Evolutionary conservation across 2,113 vertebrate genomes (phyloP), one percentile per base, ranked within the genome.

Genomic region (Hystrix cristata): DNA sequence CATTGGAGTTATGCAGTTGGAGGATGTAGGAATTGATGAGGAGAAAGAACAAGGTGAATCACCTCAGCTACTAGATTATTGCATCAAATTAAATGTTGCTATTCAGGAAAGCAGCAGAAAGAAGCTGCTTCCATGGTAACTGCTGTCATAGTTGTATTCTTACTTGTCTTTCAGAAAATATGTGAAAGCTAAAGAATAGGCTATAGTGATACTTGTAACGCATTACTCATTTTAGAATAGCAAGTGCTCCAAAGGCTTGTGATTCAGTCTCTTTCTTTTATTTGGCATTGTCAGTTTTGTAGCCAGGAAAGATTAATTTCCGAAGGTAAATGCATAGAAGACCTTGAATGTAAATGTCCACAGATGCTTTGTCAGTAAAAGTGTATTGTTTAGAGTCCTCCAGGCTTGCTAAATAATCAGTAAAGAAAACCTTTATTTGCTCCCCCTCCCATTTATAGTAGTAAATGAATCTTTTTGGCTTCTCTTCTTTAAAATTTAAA

Each of bases 101-200:
- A 59, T 96, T 97, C 86, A 93, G 71, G 74, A 97, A 97, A 92
- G 92, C 92, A 55, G 85, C 29, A 92, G 80, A 92, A 80, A 96
- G 96, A 90, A 94, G 19, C 51, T 0, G 78, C 92, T 97, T 95
- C 98, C 94, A 97, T 97, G 96, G 98, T 69, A 97, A 98, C 98
- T 95, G 95, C 97, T 97, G 97, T 97, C 96, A 95, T 96, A 96
- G 97, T 46, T 97, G 94, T 97, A 95, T 88, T 97, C 97, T 96
- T 91, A 95, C 85, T 97, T 67, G 7, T 91, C 94, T 94, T 95
- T 94, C 78, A 71, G 83, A 83, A 96, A 96, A 87, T 92, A 65
- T 74, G 53, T 76, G 88, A 76, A 94, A 96, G 67, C 57, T 78
- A 76, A 91, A 91, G 91, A 95, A 97, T 94, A 89, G 85, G 90